phyloP scores from a whole-genome alignment of 2,888 invertebrate genomes.

The Nomada ruficornis region DNA sequence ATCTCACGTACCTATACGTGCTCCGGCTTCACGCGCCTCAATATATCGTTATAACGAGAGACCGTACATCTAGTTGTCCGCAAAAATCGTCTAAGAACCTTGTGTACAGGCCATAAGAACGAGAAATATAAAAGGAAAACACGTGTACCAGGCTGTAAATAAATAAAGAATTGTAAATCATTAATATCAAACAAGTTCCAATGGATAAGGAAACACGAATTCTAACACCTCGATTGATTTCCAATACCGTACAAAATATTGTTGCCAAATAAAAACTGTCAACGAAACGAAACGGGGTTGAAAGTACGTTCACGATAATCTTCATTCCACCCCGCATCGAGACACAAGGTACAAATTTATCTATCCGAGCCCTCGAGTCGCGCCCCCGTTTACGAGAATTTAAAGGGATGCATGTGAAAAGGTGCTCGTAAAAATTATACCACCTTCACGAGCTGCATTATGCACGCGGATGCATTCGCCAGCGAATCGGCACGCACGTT shows the following conservation, averaged over 20 bases:
- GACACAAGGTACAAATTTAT: not conserved
- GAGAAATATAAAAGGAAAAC: not conserved
- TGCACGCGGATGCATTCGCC: constrained; percentile 70
- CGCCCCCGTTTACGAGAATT: constrained; percentile 47
- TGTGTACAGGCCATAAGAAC: constrained; percentile 42
- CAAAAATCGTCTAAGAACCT: constrained; percentile 51
- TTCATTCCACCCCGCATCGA: not conserved
- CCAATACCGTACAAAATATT: too few species aligned
- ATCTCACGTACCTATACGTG: constrained; percentile 55
- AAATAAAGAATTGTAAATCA: not conserved
- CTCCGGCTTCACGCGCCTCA: constrained; percentile 46
- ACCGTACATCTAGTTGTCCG: constrained; percentile 41
- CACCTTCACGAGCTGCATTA: constrained; percentile 65
- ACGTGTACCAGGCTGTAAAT: not conserved
- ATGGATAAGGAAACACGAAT: too few species aligned
- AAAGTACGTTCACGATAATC: not conserved
- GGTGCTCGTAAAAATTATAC: constrained; percentile 78
- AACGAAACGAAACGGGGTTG: not conserved
- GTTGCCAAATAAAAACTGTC: not conserved
- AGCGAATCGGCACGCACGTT: constrained; percentile 57
- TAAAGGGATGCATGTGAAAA: constrained; percentile 23
- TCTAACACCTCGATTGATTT: too few species aligned
- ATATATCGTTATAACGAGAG: constrained; percentile 67
- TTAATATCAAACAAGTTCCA: too few species aligned
- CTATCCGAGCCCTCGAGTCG: not conserved